Base-by-base conservation (phyloP, 2,113 vertebrate genomes). In the Oreocharis arfaki region DNA sequence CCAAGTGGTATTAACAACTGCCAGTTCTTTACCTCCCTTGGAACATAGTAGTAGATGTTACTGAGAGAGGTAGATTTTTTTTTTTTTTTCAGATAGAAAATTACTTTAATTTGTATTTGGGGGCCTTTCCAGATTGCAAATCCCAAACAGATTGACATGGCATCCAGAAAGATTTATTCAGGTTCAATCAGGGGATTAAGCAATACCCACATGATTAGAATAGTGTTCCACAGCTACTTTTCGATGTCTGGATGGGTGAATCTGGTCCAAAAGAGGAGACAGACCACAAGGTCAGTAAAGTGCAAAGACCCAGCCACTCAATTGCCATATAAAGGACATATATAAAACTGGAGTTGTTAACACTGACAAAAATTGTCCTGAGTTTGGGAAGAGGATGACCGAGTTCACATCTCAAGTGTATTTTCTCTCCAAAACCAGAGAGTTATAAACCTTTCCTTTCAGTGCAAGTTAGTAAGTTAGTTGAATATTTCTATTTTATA, bases 81-180 rank as follows among this genome's bases (percentile, higher is more conserved):
- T n/a, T n/a, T n/a, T 86, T 90, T 89, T 91, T 71, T 27, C n/a
- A 65, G 37, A 60, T 42, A 91, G 60, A 87, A 97, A 87, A 84
- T 78, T 16, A 83, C 75, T 85, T 94, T 60, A 69, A 84, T 86
- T 92, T 78, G 63, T 55, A 35, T 77, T 64, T 93, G 39, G 55
- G 15, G 60, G 22, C 41, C 17, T 82, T 91, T 69, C 61, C 80
- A 92, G 65, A 79, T 30, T 91, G 87, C n/a, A 92, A 92, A 94
- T 93, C 89, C 84, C 33, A 71, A 82, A 79, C 82, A 95, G 89
- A 84, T 79, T 95, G 74, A 57, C 74, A 71, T 61, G 26, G 57
- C 46, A 68, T 90, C 46, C 67, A 64, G 73, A 53, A n/a, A 92
- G 89, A 91, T 87, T 75, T 93, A 73, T 60, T 89, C 78, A 60